A percentile compares a stretch with the other conserved stretches of the same genome.
Evolutionary conservation across 1,140 invertebrate species (phyloP).

Genomic region (Cotesia chilonis): DNA sequence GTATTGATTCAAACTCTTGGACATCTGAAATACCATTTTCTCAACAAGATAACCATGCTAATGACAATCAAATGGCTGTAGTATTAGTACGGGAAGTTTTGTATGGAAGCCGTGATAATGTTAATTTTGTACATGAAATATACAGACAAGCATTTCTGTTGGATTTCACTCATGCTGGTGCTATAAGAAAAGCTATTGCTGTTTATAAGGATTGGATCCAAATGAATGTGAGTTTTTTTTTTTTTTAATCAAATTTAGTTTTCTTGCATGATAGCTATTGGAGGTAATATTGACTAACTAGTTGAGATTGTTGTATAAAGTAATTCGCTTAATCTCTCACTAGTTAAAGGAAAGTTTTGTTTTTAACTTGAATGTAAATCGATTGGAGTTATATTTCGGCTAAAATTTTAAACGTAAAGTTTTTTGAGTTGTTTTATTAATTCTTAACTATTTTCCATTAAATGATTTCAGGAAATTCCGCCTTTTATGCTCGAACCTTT

Average conservation of each 20-base stretch:
- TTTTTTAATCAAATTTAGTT: too few species aligned
- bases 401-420: too few species aligned
- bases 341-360: too few species aligned
- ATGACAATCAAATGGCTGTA: slow-evolving; percentile 57
- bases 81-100: slow-evolving; percentile 85
- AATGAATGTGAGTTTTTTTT: slow-evolving; percentile 73
- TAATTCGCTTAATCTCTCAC: too few species aligned
- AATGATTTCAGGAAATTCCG: slow-evolving; percentile 74
- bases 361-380: too few species aligned
- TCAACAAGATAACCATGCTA: slow-evolving; percentile 53
- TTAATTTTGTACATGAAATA: slow-evolving; percentile 94
- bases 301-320: too few species aligned
- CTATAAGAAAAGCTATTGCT: slow-evolving; percentile 87
- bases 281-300: too few species aligned
- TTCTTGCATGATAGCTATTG: too few species aligned
- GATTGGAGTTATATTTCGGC: too few species aligned
- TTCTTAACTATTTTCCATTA: slow-evolving; percentile 27
- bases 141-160: slow-evolving; percentile 92
- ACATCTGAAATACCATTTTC: slow-evolving; percentile 49
- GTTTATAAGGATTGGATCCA: slow-evolving; percentile 98
- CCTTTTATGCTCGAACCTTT: slow-evolving; percentile 87
- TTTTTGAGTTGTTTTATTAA: neutral
- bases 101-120: slow-evolving; percentile 88
- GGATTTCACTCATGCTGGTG: slow-evolving; percentile 86
- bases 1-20: slow-evolving; percentile 53